phyloP scores from a whole-genome alignment of 2,888 invertebrate species.

The Pyralis farinalis region DNA sequence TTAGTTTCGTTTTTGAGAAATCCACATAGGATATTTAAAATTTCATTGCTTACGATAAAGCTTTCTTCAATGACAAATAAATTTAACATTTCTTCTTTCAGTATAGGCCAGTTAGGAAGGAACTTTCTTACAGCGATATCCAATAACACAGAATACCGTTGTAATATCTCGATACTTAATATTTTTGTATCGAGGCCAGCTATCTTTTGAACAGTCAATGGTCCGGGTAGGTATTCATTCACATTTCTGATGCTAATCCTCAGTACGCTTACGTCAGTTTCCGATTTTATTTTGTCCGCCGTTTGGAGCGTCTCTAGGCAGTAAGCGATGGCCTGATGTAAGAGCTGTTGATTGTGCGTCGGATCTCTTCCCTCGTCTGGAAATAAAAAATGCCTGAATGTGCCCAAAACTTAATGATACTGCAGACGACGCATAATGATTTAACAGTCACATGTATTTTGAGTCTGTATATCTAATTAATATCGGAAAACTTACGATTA shows the following conservation, averaged over 20 bases:
- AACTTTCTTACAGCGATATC: conserved; percentile 67
- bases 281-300: conserved; percentile 45
- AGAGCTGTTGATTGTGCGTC: conserved; percentile 23
- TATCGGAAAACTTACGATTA: too few relatives aligned
- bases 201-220: conserved; percentile 85
- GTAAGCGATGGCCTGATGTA: conserved; percentile 35
- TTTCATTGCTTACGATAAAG: conserved; percentile 65
- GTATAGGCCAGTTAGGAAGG: conserved; percentile 80
- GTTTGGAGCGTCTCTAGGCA: conserved; percentile 47
- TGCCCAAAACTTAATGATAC: conserved; percentile 63
- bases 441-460: conserved; percentile 36
- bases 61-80: conserved; percentile 80
- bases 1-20: conserved; percentile 65
- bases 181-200: conserved; percentile 63
- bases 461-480: too few relatives aligned
- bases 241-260: conserved; percentile 27
- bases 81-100: conserved; percentile 57
- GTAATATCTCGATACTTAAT: conserved; percentile 48
- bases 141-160: conserved; percentile 74
- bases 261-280: conserved; percentile 40
- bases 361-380: conserved; percentile 34
- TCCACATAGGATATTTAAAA: conserved; percentile 64
- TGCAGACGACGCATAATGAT: conserved; percentile 11
- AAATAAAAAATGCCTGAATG: conserved; percentile 70
- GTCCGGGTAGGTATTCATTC: conserved; percentile 69